Percentiles rank a stretch among this genome's conserved stretches.
phyloP scores from a whole-genome alignment of 2,888 invertebrate genomes.

The Calameuta pallipes region DNA sequence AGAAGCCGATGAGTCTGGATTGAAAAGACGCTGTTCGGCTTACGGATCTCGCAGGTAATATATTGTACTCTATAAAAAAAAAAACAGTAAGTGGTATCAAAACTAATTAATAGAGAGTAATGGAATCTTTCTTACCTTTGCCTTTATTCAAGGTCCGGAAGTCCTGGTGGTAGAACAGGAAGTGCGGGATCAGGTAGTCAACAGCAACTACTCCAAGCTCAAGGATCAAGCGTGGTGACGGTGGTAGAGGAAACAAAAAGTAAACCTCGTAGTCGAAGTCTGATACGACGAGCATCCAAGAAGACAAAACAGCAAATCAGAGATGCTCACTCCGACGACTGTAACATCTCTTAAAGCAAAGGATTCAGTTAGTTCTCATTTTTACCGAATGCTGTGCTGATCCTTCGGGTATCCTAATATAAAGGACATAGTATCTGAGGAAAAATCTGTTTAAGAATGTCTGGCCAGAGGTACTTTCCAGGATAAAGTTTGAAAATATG shows the following conservation, averaged over 20 bases:
- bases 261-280: slow-evolving; percentile 77
- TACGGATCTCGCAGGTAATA: slow-evolving; percentile 69
- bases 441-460: background rate
- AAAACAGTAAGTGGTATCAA: background rate
- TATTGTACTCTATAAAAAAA: background rate
- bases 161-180: slow-evolving; percentile 55
- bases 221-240: slow-evolving; percentile 59
- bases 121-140: background rate
- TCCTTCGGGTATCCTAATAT: background rate
- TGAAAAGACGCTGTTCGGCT: slow-evolving; percentile 81
- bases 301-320: slow-evolving; percentile 84
- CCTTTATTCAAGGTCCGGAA: slow-evolving; percentile 48
- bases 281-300: slow-evolving; percentile 82
- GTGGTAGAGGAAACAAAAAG: slow-evolving; percentile 67
- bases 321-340: slow-evolving; percentile 78
- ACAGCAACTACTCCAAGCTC: slow-evolving; percentile 53
- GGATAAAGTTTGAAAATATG: background rate
- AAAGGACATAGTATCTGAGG: background rate
- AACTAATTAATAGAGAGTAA: background rate
- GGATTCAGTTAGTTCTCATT: background rate
- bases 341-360: slow-evolving; percentile 75
- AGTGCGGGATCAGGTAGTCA: slow-evolving; percentile 54
- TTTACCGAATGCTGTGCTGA: background rate
- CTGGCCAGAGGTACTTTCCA: background rate
- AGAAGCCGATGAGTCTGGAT: slow-evolving; percentile 71